Evolutionary conservation across 1,140 invertebrate genomes (phyloP).

Genomic region (Drosophila sechellia): DNA sequence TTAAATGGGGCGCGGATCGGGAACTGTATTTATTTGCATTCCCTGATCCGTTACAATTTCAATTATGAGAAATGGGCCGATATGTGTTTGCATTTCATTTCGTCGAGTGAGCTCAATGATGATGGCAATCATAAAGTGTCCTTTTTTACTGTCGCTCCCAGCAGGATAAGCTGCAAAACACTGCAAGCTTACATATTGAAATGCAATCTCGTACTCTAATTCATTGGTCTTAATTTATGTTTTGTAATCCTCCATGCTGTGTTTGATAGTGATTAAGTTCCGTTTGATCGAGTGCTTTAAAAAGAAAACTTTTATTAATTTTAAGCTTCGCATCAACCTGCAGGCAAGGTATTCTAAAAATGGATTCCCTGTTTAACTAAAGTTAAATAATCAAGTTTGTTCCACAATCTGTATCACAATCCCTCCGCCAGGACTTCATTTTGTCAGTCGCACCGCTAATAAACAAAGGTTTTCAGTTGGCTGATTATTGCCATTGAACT

Average conservation of each 20-base stretch:
- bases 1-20: slow-evolving; percentile 33
- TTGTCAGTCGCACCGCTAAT: slow-evolving; percentile 50
- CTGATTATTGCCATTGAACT: slow-evolving; percentile 69
- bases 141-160: slow-evolving; percentile 21
- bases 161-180: slow-evolving; percentile 16
- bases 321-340: neutral
- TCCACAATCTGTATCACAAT: neutral
- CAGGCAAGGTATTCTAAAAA: neutral
- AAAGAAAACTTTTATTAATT: neutral
- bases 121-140: slow-evolving; percentile 45
- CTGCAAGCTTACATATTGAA: slow-evolving; percentile 12
- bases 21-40: slow-evolving; percentile 50
- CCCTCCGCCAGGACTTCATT: slow-evolving; percentile 13
- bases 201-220: slow-evolving; percentile 15
- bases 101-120: slow-evolving; percentile 23
- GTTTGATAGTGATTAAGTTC: neutral
- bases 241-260: neutral
- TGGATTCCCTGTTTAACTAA: neutral
- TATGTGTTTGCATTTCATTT: slow-evolving; percentile 58
- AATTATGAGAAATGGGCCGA: slow-evolving; percentile 54
- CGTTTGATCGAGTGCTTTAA: neutral
- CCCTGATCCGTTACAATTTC: slow-evolving; percentile 58
- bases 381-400: neutral
- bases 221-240: neutral
- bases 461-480: slow-evolving; percentile 58